Conservation (phyloP, 2,888 invertebrate genomes). For the Drosophila hamatofila region DNA sequence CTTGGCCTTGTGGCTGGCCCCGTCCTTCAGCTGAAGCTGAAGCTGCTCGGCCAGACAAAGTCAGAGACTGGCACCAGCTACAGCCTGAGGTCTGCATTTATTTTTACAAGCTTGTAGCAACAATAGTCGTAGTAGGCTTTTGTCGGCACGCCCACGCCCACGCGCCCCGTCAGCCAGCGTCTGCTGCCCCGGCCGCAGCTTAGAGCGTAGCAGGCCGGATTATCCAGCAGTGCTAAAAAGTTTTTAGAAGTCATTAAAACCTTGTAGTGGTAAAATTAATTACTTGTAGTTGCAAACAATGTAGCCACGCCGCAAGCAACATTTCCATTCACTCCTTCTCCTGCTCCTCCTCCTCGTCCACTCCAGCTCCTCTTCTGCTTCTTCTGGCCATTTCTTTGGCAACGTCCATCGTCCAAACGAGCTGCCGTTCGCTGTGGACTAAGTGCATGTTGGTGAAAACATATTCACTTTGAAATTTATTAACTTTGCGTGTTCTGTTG, state of each 20-base stretch:
- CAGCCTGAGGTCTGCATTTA: slow-evolving; percentile 62
- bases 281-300: slow-evolving; percentile 85
- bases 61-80: slow-evolving; percentile 19
- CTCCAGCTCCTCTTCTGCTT: slow-evolving; percentile 4
- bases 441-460: slow-evolving; percentile 79
- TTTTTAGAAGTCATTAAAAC: slow-evolving; percentile 85
- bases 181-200: slow-evolving; percentile 29
- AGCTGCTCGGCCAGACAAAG: slow-evolving; percentile 55
- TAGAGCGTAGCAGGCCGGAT: slow-evolving; percentile 68
- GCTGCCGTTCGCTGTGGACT: slow-evolving; percentile 60
- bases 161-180: slow-evolving; percentile 16
- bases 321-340: slow-evolving; percentile 63
- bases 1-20: slow-evolving; percentile 67
- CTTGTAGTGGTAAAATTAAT: slow-evolving; percentile 86
- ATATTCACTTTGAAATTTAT: slow-evolving; percentile 83
- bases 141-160: slow-evolving; percentile 77
- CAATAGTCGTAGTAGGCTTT: slow-evolving; percentile 77
- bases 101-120: slow-evolving; percentile 82
- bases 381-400: slow-evolving; percentile 8
- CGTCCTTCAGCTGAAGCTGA: slow-evolving; percentile 17
- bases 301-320: slow-evolving; percentile 83
- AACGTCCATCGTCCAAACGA: slow-evolving; percentile 23
- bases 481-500: slow-evolving; percentile 84
- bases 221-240: slow-evolving; percentile 83
- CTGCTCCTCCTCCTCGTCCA: not conserved